Conservation (phyloP, 2,113 vertebrate genomes). For the Tursiops truncatus region DNA sequence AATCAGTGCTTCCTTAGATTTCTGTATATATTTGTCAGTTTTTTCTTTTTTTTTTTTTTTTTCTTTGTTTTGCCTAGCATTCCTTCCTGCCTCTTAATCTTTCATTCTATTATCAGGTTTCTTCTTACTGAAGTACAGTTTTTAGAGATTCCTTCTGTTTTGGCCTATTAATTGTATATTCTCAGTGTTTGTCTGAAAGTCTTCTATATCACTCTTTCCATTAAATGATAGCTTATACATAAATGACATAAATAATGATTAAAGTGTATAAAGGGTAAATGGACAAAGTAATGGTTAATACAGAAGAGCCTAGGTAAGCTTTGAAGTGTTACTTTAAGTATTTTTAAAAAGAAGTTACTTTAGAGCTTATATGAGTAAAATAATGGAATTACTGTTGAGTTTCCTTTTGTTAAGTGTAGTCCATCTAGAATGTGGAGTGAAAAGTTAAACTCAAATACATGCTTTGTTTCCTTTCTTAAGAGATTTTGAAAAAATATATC, state of each 20-base stretch:
- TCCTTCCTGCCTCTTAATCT: background rate
- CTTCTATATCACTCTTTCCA: background rate
- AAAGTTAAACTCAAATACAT: background rate
- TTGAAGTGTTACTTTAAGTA: background rate
- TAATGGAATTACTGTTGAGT: background rate
- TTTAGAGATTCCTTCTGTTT: background rate
- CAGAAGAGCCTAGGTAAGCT: background rate
- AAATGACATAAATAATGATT: background rate
- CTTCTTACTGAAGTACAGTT: background rate
- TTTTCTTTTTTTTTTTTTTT: background rate
- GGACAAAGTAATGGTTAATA: background rate
- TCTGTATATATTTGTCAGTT: background rate
- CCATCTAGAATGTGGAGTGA: background rate
- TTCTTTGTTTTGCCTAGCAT: background rate
- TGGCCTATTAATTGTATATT: background rate
- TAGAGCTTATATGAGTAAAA: background rate
- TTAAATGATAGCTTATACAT: background rate
- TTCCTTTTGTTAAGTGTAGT: background rate
- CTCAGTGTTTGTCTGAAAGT: background rate
- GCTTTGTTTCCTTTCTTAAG: background rate
- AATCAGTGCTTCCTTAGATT: background rate
- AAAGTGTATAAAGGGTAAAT: background rate
- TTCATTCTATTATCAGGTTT: background rate
- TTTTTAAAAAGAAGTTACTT: background rate
- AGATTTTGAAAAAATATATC: background rate